Percentiles rank a stretch among this genome's conserved stretches.
Conservation (phyloP, 1,140 invertebrate genomes). For the Ceratina australensis region DNA sequence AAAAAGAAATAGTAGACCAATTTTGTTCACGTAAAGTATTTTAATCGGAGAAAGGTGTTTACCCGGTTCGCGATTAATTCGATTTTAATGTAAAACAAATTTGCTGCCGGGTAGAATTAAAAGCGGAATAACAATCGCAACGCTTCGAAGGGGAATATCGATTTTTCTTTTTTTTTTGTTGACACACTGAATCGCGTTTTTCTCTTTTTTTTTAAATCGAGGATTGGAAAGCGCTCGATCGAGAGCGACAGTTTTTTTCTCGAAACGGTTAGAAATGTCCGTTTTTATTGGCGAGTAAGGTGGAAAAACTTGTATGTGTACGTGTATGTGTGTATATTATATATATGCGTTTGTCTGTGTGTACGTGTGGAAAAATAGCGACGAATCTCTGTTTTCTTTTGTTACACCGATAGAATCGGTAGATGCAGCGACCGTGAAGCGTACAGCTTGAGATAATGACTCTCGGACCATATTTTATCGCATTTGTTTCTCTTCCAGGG, state of each 20-base stretch:
- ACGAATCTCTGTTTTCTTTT: no score
- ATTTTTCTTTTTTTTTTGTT: neutral
- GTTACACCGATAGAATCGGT: neutral
- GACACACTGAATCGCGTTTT: neutral
- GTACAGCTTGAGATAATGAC: neutral
- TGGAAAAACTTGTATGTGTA: no score
- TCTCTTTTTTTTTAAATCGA: neutral
- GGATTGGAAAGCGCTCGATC: conserved; percentile 31
- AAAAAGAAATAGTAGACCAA: neutral
- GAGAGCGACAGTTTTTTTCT: conserved; percentile 21
- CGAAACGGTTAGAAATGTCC: neutral
- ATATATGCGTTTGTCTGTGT: no score
- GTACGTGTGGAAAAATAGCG: no score
- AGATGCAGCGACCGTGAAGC: conserved; percentile 20
- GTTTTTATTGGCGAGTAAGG: neutral
- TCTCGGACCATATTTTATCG: neutral
- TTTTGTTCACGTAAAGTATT: conserved; percentile 16
- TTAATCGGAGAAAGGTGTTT: conserved; percentile 11
- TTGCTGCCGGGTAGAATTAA: neutral
- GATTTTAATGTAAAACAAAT: neutral
- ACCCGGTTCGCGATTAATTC: neutral
- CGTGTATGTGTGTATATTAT: no score
- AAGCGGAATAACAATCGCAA: neutral
- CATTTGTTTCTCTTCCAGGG: neutral
- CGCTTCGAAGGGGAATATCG: conserved; percentile 1